Evolutionary conservation across 2,797 vertebrate genomes (phyloP).

Genomic region (Crax fasciolata): DNA sequence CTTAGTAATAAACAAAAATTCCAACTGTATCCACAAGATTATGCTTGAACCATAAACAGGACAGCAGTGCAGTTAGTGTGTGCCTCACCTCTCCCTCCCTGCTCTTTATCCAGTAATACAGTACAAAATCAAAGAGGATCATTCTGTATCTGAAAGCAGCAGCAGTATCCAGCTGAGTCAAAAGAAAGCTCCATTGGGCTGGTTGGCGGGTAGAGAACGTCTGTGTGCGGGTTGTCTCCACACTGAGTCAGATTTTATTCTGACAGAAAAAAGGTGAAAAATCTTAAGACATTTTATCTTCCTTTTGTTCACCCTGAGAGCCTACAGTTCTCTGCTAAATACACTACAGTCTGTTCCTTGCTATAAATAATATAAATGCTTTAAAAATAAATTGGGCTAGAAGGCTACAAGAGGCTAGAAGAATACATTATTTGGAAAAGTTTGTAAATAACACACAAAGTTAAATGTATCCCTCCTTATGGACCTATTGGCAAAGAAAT

Average conservation of each 20-base stretch:
- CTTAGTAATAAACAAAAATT: not conserved
- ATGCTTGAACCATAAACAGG: fast-evolving
- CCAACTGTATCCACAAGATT: not conserved
- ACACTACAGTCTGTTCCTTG: slow-evolving; percentile 28
- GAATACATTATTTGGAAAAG: slow-evolving; percentile 26
- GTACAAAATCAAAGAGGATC: slow-evolving; percentile 51
- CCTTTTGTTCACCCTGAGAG: slow-evolving; percentile 50
- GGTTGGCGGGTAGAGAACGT: slow-evolving; percentile 5
- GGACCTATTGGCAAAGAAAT: not conserved
- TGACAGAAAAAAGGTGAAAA: slow-evolving; percentile 41
- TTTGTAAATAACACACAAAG: not conserved
- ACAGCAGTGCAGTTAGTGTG: not conserved
- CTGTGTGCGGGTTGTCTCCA: slow-evolving; percentile 18
- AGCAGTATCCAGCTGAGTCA: slow-evolving; percentile 63
- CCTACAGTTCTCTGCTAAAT: slow-evolving; percentile 49
- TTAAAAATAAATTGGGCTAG: slow-evolving; percentile 24
- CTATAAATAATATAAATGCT: slow-evolving; percentile 54
- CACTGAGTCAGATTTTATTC: slow-evolving; percentile 53
- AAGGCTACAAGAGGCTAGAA: not conserved
- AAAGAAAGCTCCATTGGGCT: slow-evolving; percentile 54
- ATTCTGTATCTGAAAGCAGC: slow-evolving; percentile 61
- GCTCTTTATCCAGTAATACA: slow-evolving; percentile 37
- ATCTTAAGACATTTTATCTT: slow-evolving; percentile 53
- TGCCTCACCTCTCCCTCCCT: slow-evolving; percentile 5
- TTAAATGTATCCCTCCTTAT: not conserved